A percentile compares a stretch with the other conserved stretches of the same genome.
Conservation (phyloP, 1,140 invertebrate species). For the Macrosteles quadrilineatus region DNA sequence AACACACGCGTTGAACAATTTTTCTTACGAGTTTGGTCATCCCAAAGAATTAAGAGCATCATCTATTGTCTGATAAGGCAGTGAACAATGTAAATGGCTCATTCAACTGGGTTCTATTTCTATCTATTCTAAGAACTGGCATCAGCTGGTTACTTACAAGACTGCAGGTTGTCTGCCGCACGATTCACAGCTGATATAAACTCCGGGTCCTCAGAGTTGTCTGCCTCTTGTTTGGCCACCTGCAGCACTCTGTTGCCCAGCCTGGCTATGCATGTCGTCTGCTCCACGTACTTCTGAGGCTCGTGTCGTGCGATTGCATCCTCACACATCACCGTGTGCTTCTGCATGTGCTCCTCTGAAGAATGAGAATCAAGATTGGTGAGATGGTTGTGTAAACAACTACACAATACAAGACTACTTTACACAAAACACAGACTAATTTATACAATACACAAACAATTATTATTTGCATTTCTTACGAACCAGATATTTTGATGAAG, state of each 20-base stretch:
- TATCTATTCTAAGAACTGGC: too few species aligned
- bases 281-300: slow-evolving; percentile 94
- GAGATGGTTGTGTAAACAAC: background rate
- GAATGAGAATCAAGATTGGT: slow-evolving; percentile 33
- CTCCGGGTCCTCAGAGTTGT: slow-evolving; percentile 94
- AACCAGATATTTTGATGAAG: slow-evolving; percentile 89
- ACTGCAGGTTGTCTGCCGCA: slow-evolving; percentile 82
- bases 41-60: too few species aligned
- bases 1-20: too few species aligned
- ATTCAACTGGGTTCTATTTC: too few species aligned
- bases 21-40: too few species aligned
- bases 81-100: too few species aligned
- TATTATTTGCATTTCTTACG: background rate
- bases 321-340: slow-evolving; percentile 93
- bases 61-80: too few species aligned
- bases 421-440: too few species aligned
- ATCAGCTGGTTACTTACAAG: too few species aligned
- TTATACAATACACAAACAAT: too few species aligned
- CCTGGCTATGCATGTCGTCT: slow-evolving; percentile 88
- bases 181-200: slow-evolving; percentile 85
- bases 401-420: background rate
- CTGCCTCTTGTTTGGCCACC: slow-evolving; percentile 95
- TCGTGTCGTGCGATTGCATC: slow-evolving; percentile 86
- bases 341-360: slow-evolving; percentile 85
- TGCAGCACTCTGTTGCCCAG: slow-evolving; percentile 94